phyloP scores from a whole-genome alignment of 2,113 vertebrate genomes.

The Phalacrocorax aristotelis region DNA sequence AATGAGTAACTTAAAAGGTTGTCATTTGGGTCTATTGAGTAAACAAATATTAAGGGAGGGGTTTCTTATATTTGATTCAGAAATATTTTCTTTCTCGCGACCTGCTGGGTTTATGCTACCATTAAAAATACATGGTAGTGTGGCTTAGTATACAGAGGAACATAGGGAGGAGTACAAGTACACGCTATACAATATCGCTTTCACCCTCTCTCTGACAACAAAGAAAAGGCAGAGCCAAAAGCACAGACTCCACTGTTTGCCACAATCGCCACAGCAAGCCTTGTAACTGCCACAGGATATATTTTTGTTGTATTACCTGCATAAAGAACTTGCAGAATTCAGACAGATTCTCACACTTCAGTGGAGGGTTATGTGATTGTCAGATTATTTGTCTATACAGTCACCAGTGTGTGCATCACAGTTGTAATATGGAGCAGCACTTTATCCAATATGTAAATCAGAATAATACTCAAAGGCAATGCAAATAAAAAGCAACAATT shows the following conservation, averaged over 20 bases:
- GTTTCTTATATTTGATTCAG: not conserved
- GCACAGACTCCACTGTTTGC: not conserved
- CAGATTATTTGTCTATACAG: not conserved
- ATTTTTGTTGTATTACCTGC: not conserved
- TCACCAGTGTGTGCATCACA: not conserved
- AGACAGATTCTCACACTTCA: not conserved
- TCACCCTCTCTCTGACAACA: not conserved
- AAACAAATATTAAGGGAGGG: constrained; percentile 1
- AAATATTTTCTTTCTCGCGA: not conserved
- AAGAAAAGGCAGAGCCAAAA: not conserved
- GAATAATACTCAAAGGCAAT: not conserved
- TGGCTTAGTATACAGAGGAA: not conserved
- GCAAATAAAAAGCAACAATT: not conserved
- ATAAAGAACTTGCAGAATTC: not conserved
- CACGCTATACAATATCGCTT: not conserved
- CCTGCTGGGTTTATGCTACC: not conserved
- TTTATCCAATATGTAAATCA: not conserved
- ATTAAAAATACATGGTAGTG: not conserved
- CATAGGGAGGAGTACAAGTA: not conserved
- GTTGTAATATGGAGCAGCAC: not conserved
- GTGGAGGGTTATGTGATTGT: not conserved
- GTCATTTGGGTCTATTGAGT: not conserved
- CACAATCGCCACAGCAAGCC: not conserved
- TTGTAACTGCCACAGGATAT: not conserved
- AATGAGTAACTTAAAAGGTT: constrained; percentile 12